Conservation (phyloP, 2,113 vertebrate genomes). For the Pituophis catenifer region DNA sequence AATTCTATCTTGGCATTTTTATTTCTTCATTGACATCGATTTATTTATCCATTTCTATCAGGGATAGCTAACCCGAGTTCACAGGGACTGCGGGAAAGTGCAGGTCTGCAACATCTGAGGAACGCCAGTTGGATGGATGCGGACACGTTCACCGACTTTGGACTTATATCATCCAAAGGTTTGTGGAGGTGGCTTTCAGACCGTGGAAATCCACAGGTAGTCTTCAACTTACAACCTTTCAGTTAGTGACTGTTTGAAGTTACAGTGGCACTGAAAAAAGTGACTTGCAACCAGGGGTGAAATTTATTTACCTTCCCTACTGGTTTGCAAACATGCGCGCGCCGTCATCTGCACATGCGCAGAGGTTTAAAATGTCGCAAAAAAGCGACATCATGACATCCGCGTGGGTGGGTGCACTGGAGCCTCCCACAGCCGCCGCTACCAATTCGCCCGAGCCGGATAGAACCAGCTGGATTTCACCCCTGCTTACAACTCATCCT, state of each 20-base stretch:
- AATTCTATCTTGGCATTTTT: neutral
- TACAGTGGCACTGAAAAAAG: neutral
- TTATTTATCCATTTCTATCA: neutral
- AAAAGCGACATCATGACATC: no score
- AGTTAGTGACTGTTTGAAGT: neutral
- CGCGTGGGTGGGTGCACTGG: no score
- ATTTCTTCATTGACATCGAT: neutral
- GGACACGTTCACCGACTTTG: neutral
- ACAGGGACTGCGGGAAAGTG: neutral
- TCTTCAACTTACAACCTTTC: neutral
- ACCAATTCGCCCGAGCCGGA: no score
- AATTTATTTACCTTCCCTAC: no score
- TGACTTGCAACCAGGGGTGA: neutral
- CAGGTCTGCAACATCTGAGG: neutral
- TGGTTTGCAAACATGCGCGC: no score
- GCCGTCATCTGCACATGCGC: no score
- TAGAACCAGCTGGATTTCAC: no score
- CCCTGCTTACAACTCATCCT: no score
- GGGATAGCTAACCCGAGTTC: neutral
- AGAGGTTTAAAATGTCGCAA: no score
- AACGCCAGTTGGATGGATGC: neutral
- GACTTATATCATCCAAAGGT: neutral
- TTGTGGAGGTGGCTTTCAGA: neutral
- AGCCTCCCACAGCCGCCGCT: no score
- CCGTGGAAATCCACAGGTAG: neutral